A percentile compares a stretch with the other conserved stretches of the same genome.
Evolutionary conservation across 2,888 invertebrate genomes (phyloP).

Genomic region (Tiphia femorata): DNA sequence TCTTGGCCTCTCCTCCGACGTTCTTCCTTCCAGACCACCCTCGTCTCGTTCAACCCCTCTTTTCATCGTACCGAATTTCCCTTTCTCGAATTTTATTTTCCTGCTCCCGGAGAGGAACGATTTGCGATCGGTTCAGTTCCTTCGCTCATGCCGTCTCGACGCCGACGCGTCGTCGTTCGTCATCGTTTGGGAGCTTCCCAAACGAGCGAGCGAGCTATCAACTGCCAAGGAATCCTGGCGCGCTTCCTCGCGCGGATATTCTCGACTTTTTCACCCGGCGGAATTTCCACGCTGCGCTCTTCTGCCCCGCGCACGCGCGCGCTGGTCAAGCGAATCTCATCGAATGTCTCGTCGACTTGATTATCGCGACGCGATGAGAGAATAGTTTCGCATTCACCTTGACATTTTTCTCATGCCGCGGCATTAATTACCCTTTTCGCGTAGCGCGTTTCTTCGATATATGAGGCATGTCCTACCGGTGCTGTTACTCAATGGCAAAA

Average conservation of each 20-base stretch:
- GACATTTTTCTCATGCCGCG: too few species aligned
- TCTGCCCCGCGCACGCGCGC: not conserved
- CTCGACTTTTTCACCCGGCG: constrained; percentile 40
- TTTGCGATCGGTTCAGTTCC: constrained; percentile 48
- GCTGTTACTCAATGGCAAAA: too few species aligned
- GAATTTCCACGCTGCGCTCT: constrained; percentile 25
- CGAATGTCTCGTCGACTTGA: not conserved
- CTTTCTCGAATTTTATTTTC: too few species aligned
- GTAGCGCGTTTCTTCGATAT: too few species aligned
- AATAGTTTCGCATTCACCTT: too few species aligned
- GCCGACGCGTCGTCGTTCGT: constrained; percentile 42
- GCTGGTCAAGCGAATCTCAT: not conserved
- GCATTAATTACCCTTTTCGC: too few species aligned
- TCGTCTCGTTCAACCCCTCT: not conserved
- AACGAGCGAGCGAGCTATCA: constrained; percentile 55
- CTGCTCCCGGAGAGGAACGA: constrained; percentile 31
- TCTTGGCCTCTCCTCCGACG: too few species aligned
- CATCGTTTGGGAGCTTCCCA: constrained; percentile 58
- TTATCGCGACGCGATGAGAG: not conserved
- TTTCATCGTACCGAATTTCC: not conserved
- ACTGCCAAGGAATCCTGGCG: constrained; percentile 60
- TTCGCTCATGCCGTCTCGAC: too few species aligned
- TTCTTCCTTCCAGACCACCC: not conserved
- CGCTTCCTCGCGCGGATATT: constrained; percentile 41
- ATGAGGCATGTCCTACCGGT: too few species aligned